Percentiles rank a stretch among this genome's conserved stretches.
These are phyloP conservation scores for Oscheius onirici DNA, from an alignment of 2,888 invertebrate genomes.

Conservation along the genomic window DNA sequence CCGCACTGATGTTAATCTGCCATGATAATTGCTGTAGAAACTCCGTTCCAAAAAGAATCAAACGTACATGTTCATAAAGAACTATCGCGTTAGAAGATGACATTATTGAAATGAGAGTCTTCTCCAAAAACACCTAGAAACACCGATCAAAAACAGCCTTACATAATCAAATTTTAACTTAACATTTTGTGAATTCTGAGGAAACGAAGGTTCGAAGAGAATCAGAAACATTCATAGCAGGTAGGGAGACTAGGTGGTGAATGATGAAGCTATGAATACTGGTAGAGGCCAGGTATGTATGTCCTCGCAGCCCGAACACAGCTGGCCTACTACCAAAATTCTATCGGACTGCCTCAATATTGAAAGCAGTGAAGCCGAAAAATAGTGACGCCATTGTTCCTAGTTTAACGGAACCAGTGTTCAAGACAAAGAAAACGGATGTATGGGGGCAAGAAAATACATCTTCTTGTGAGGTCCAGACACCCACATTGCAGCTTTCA, in stretches of 20 bases:
- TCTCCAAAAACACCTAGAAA: too few relatives aligned
- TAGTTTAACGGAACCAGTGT: neutral
- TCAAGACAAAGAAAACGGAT: slow-evolving; percentile 4
- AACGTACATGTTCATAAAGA: too few relatives aligned
- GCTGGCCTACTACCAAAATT: slow-evolving; percentile 4
- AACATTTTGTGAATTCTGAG: too few relatives aligned
- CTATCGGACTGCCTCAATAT: too few relatives aligned
- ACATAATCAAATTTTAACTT: too few relatives aligned
- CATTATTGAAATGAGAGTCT: too few relatives aligned
- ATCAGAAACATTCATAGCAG: slow-evolving; percentile 7
- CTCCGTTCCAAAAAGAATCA: too few relatives aligned
- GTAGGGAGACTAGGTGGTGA: neutral
- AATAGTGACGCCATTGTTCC: slow-evolving; percentile 4
- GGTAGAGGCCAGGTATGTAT: neutral
- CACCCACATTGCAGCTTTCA: neutral
- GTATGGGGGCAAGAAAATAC: slow-evolving; percentile 8
- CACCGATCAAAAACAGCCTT: too few relatives aligned
- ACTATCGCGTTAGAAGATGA: too few relatives aligned
- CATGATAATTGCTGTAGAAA: too few relatives aligned
- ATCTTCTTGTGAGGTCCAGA: neutral
- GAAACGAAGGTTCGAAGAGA: neutral
- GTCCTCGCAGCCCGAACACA: neutral
- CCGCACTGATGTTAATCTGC: too few relatives aligned
- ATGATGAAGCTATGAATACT: neutral
- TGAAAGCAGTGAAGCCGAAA: neutral